Percentiles rank a stretch among this genome's conserved stretches.
phyloP scores from a whole-genome alignment of 2,113 vertebrate genomes.

The Pionites leucogaster region DNA sequence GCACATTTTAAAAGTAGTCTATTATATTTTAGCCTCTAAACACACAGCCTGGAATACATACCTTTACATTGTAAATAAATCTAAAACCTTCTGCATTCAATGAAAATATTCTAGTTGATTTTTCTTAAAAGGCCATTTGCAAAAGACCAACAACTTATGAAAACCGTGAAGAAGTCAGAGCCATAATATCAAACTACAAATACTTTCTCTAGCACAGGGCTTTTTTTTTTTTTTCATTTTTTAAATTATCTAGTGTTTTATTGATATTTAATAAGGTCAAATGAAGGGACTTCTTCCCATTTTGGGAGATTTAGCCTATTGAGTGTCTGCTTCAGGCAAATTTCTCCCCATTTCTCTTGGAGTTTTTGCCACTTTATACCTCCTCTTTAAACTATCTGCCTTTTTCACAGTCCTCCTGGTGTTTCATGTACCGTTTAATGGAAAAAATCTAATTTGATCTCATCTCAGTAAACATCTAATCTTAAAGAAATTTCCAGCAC shows the following conservation, averaged over 20 bases:
- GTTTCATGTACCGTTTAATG: not conserved
- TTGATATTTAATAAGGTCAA: not conserved
- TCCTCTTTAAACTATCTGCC: not conserved
- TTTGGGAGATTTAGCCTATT: not conserved
- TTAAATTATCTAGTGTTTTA: not conserved
- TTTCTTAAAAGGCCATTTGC: not conserved
- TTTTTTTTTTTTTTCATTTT: not conserved
- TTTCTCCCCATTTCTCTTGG: not conserved
- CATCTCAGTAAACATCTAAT: not conserved
- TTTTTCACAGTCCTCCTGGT: not conserved
- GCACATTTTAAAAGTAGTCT: not conserved
- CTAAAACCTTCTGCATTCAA: not conserved
- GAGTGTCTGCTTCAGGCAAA: not conserved
- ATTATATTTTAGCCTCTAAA: not conserved
- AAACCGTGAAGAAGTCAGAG: not conserved
- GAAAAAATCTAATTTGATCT: not conserved
- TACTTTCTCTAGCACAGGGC: not conserved
- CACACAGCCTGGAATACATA: not conserved
- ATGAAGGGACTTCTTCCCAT: not conserved
- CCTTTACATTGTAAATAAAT: not conserved
- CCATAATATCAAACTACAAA: not conserved
- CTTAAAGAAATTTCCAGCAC: not conserved
- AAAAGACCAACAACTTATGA: not conserved
- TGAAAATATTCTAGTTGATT: not conserved
- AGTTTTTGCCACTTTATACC: not conserved